phyloP scores from a whole-genome alignment of 2,888 invertebrate genomes.

The Oligia latruncula region DNA sequence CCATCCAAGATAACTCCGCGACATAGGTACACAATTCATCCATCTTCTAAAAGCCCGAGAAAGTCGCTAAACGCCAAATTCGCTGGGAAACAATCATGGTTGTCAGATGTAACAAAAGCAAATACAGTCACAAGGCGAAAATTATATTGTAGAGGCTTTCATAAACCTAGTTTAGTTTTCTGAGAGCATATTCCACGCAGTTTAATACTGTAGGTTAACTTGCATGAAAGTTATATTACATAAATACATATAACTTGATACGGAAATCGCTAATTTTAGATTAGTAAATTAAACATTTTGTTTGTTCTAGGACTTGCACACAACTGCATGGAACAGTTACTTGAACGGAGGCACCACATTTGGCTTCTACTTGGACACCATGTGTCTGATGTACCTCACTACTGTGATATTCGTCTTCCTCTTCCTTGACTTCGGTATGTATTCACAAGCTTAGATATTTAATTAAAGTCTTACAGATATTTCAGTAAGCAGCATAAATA shows the following conservation, averaged over 20 bases:
- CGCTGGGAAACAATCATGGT: background rate
- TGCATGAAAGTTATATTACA: background rate
- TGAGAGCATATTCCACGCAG: background rate
- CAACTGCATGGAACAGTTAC: conserved; percentile 92
- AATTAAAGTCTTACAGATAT: background rate
- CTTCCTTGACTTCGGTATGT: conserved; percentile 85
- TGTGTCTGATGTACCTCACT: conserved; percentile 91
- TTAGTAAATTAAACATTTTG: background rate
- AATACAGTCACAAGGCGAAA: background rate
- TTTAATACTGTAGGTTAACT: background rate
- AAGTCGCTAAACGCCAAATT: conserved; percentile 3
- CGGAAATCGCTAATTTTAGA: background rate
- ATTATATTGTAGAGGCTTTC: background rate
- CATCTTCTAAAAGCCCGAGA: conserved; percentile 13
- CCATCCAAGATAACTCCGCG: conserved; percentile 1
- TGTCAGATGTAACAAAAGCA: background rate
- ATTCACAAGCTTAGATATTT: background rate
- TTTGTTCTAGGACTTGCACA: conserved; percentile 90
- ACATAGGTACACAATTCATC: conserved; percentile 19
- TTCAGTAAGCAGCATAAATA: background rate
- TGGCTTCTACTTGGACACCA: conserved; percentile 91
- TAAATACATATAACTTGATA: background rate
- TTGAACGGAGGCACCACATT: conserved; percentile 91
- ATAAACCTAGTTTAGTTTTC: background rate
- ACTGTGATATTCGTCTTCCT: conserved; percentile 92